These are phyloP conservation scores for Drosophila colorata DNA, from an alignment of 2,888 invertebrate genomes.

Conservation along the genomic window DNA sequence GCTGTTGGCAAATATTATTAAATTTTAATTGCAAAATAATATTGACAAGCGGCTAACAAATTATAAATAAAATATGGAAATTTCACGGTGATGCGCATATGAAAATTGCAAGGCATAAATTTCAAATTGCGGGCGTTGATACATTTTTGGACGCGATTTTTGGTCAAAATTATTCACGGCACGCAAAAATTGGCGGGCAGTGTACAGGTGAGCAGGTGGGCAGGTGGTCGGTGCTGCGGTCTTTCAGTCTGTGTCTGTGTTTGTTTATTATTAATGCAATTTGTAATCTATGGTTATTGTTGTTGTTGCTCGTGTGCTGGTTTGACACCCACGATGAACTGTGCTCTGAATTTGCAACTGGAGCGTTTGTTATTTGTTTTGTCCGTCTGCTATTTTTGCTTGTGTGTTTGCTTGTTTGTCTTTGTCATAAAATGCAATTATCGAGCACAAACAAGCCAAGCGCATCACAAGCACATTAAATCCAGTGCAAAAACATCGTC, in stretches of 20 bases:
- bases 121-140: conserved; percentile 16
- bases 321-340: conserved; percentile 6
- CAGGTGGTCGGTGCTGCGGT: not conserved
- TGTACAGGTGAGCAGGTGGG: no score
- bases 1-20: conserved; percentile 51
- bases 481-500: conserved; percentile 19
- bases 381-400: conserved; percentile 22
- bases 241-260: conserved; percentile 16
- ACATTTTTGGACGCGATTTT: conserved; percentile 7
- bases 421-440: conserved; percentile 65
- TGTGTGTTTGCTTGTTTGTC: conserved; percentile 50
- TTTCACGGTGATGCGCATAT: conserved; percentile 27
- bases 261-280: conserved; percentile 71
- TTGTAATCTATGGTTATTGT: conserved; percentile 48
- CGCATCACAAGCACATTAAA: conserved; percentile 34
- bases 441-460: conserved; percentile 46
- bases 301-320: not conserved
- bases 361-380: conserved; percentile 18
- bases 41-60: conserved; percentile 69
- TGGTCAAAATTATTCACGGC: conserved; percentile 18
- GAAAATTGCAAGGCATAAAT: conserved; percentile 22
- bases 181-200: conserved; percentile 23
- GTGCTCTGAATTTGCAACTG: conserved; percentile 9
- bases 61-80: conserved; percentile 69
- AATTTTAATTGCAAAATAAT: conserved; percentile 78